These are phyloP conservation scores for Periphyllus acericola DNA, from an alignment of 2,888 invertebrate genomes.

Conservation along the genomic window DNA sequence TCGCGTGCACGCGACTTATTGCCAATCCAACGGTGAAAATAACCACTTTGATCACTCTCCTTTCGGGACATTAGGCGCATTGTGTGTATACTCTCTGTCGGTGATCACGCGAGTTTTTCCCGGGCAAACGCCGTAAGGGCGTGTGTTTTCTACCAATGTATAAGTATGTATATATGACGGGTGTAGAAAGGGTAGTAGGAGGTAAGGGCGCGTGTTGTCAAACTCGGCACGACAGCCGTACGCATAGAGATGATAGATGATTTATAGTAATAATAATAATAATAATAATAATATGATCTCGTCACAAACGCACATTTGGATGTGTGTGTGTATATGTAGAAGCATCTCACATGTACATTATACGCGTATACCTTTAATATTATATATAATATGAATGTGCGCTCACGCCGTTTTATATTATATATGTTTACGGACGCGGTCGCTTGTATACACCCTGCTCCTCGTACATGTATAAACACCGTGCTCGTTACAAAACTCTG, in stretches of 20 bases:
- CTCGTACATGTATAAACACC: background rate
- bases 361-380: no score
- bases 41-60: slow-evolving; percentile 40
- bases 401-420: no score
- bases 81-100: background rate
- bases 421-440: no score
- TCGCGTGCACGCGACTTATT: slow-evolving; percentile 24
- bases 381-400: no score
- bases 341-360: background rate
- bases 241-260: slow-evolving; percentile 38
- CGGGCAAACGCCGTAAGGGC: background rate
- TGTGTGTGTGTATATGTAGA: background rate
- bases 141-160: background rate
- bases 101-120: background rate
- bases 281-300: background rate
- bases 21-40: slow-evolving; percentile 53
- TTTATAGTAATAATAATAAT: slow-evolving; percentile 11
- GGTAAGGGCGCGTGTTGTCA: slow-evolving; percentile 6
- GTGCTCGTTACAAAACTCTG: no score
- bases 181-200: no score
- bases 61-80: slow-evolving; percentile 52
- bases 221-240: background rate
- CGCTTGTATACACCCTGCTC: no score
- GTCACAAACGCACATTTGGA: background rate
- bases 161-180: background rate